phyloP scores from a whole-genome alignment of 2,888 invertebrate genomes.

The Drosophila acutilabella region DNA sequence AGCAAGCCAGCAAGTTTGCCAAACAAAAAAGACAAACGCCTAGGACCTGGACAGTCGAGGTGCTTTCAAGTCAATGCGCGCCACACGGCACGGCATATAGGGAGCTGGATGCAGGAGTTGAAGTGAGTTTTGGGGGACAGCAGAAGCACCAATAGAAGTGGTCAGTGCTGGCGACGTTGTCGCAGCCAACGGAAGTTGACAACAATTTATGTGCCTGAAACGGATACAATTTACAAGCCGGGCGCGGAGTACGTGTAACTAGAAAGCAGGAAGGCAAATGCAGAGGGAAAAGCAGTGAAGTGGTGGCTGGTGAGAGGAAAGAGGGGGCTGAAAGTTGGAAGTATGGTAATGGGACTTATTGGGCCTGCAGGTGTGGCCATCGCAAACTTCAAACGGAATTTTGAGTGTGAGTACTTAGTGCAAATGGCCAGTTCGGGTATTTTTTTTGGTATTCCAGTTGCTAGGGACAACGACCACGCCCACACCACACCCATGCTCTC shows the following conservation, averaged over 20 bases:
- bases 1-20: constrained; percentile 33
- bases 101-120: constrained; percentile 25
- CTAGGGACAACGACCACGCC: constrained; percentile 28
- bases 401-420: constrained; percentile 77
- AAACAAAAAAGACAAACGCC: constrained; percentile 52
- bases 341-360: constrained; percentile 4
- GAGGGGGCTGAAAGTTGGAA: not conserved
- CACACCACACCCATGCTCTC: constrained; percentile 9
- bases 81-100: constrained; percentile 36
- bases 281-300: not conserved
- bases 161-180: constrained; percentile 78
- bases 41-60: constrained; percentile 30
- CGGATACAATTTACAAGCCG: constrained; percentile 83
- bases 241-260: constrained; percentile 57
- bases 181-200: constrained; percentile 83
- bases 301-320: not conserved
- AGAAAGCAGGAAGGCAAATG: constrained; percentile 21
- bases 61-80: constrained; percentile 71
- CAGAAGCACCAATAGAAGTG: constrained; percentile 58
- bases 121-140: not conserved
- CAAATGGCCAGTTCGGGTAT: constrained; percentile 66
- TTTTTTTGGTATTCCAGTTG: constrained; percentile 44
- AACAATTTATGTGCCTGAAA: constrained; percentile 83
- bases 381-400: constrained; percentile 77
- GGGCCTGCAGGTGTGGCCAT: constrained; percentile 46